Base-by-base conservation (phyloP, 2,113 vertebrate genomes). In the Mesoclemmys tuberculata region DNA sequence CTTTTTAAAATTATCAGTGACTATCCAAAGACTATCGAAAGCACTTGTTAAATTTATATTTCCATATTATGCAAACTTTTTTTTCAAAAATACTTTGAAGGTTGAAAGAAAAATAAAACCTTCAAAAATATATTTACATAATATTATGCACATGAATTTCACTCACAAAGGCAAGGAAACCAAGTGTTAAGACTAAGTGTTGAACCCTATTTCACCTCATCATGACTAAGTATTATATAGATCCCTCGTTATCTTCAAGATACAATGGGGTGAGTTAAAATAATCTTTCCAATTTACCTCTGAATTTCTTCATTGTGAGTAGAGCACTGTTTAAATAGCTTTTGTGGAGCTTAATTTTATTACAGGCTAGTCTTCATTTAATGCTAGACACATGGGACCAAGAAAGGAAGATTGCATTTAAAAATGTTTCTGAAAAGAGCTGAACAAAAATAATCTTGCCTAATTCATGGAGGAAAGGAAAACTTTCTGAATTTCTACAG, bases 21-120 rank as follows among this genome's bases (percentile, higher is more conserved):
- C 55, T 93, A 56, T 21, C 6, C 21, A 88, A n/a, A 88, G 3
- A 82, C 55, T 93, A 56, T 26, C 6, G 16, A 88, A n/a, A 88
- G 3, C 1, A 22, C 0, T 0, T 56, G 46, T 44, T 77, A 46
- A 6, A n/a, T 85, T 81, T 90, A 6, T 75, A 54, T 44, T 82
- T 71, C 22, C 80, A 9, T 61, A 80, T 91, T 9, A 55, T 75
- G 5, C 1, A 52, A 1, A 26, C 41, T 86, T 85, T 81, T 24
- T 48, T 86, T 31, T 12, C 29, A 18, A 16, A 82, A 87, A 90
- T 4, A 38, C 44, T 18, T 8, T 10, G 61, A 81, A 81, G n/a
- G 79, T 24, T 35, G 78, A 81, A 82, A 71, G 21, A 31, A 90
- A 85, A 78, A 80, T 8, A 85, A 77, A 80, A 52, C 12, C 51